Percentiles rank a stretch among this genome's conserved stretches.
These are phyloP conservation scores for Plumapathes pennacea DNA, from an alignment of 92 coral and sea anemone species.

Conservation along the genomic window DNA sequence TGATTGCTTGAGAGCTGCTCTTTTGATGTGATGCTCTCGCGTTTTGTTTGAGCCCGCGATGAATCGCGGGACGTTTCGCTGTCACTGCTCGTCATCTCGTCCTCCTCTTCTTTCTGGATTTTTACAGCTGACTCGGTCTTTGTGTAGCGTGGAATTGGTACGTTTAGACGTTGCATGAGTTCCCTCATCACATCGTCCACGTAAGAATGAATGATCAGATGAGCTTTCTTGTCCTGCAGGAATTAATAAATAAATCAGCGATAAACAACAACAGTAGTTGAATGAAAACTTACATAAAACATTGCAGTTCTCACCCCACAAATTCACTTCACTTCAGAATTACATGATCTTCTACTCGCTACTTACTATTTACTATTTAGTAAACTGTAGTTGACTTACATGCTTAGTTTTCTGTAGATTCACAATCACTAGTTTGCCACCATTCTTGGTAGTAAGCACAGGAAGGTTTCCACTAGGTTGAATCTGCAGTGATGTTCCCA, in stretches of 20 bases:
- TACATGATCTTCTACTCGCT: neutral
- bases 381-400: conserved; percentile 49
- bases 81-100: no score
- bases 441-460: conserved; percentile 79
- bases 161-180: conserved; percentile 60
- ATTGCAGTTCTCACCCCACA: neutral
- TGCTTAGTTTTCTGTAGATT: conserved; percentile 97
- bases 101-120: no score
- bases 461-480: conserved; percentile 97
- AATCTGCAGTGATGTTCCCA: conserved; percentile 93
- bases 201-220: conserved; percentile 75
- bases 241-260: neutral
- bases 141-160: conserved; percentile 56
- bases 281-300: neutral
- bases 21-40: no score
- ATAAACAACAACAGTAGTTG: neutral
- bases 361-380: no score
- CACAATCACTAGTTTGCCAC: conserved; percentile 87
- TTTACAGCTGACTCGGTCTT: no score
- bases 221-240: conserved; percentile 92
- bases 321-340: neutral
- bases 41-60: no score
- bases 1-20: no score
- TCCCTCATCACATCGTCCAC: conserved; percentile 89
- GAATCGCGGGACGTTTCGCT: no score